These are phyloP conservation scores for Agonopterix subpropinquella DNA, from an alignment of 2,888 invertebrate species.

Conservation along the genomic window DNA sequence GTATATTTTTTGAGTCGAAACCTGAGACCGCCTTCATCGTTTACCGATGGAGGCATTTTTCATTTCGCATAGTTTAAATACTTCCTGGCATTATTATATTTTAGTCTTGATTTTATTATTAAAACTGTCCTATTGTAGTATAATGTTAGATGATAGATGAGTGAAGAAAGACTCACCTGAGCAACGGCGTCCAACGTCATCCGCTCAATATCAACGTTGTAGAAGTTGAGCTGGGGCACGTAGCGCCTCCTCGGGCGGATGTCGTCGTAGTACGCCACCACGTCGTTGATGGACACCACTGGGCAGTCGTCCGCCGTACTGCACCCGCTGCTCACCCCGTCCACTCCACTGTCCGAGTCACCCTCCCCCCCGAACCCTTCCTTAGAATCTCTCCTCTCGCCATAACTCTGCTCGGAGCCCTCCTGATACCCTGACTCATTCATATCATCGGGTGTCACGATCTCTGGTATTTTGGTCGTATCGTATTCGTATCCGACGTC, in stretches of 20 bases:
- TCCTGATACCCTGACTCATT: slow-evolving; percentile 67
- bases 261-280: slow-evolving; percentile 68
- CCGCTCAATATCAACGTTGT: slow-evolving; percentile 63
- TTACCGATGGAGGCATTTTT: too few species aligned
- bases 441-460: slow-evolving; percentile 64
- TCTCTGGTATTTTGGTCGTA: slow-evolving; percentile 60
- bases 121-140: too few species aligned
- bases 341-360: slow-evolving; percentile 73
- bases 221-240: slow-evolving; percentile 65
- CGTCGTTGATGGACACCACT: slow-evolving; percentile 70
- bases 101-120: too few species aligned
- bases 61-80: too few species aligned
- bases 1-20: too few species aligned
- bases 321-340: slow-evolving; percentile 75
- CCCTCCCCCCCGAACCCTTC: slow-evolving; percentile 64
- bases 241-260: slow-evolving; percentile 57
- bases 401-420: slow-evolving; percentile 63
- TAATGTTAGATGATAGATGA: too few species aligned
- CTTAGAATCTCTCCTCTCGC: slow-evolving; percentile 62
- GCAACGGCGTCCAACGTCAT: slow-evolving; percentile 54
- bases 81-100: too few species aligned
- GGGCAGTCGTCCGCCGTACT: slow-evolving; percentile 75
- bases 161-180: slow-evolving; percentile 49
- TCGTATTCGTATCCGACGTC: slow-evolving; percentile 59
- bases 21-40: too few species aligned